Percentiles rank a stretch among this genome's conserved stretches.
Evolutionary conservation across 1,140 invertebrate genomes (phyloP).

Genomic region (Macrobrachium rosenbergii): DNA sequence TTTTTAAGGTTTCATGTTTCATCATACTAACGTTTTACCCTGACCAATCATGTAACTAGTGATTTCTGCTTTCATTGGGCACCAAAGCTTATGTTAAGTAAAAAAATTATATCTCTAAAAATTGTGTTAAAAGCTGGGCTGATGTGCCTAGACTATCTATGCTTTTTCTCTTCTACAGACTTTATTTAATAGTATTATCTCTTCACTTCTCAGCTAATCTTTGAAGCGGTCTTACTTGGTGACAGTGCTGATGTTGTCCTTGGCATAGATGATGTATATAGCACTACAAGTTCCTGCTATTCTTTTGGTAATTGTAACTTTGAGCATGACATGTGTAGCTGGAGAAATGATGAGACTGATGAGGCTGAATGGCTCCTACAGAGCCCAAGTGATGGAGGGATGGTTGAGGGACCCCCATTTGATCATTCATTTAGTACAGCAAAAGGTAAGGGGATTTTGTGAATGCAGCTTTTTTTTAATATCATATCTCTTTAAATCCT

Average conservation of each 20-base stretch:
- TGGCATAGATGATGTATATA: conserved; percentile 58
- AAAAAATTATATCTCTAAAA: no score
- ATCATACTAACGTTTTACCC: no score
- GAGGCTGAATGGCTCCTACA: conserved; percentile 37
- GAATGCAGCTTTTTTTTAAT: no score
- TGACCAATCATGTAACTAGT: no score
- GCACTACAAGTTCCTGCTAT: conserved; percentile 23
- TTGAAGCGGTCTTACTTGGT: conserved; percentile 40
- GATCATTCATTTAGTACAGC: conserved; percentile 30
- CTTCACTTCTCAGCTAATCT: conserved; percentile 31
- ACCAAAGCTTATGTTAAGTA: no score
- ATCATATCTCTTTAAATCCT: background rate
- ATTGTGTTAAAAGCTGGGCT: no score
- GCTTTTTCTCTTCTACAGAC: background rate
- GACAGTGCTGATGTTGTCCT: conserved; percentile 29
- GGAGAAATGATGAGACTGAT: conserved; percentile 30
- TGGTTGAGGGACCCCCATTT: conserved; percentile 30
- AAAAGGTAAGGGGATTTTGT: background rate
- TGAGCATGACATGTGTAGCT: conserved; percentile 59
- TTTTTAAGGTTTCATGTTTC: no score
- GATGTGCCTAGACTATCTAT: no score
- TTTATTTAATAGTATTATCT: background rate
- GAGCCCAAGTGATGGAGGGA: conserved; percentile 32
- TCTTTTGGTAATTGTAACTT: conserved; percentile 30
- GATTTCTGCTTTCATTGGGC: no score